Percentiles rank a stretch among this genome's conserved stretches.
These are phyloP conservation scores for Onychomys arenicola DNA, from an alignment of 2,797 vertebrate genomes.

Conservation along the genomic window DNA sequence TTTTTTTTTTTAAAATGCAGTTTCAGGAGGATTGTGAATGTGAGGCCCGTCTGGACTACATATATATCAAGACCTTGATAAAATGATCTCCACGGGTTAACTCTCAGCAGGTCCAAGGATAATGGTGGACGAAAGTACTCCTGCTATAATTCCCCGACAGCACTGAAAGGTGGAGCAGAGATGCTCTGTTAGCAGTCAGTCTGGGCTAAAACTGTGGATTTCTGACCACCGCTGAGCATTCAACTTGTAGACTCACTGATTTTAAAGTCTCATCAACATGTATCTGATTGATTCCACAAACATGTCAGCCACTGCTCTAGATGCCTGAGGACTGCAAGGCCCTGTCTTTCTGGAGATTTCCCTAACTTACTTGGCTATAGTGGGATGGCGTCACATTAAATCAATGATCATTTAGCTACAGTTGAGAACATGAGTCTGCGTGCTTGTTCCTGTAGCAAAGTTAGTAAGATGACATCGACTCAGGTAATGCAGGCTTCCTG, in stretches of 20 bases:
- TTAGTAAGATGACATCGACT: background rate
- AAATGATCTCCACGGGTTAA: background rate
- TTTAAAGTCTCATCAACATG: background rate
- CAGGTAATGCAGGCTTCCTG: background rate
- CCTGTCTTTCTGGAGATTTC: background rate
- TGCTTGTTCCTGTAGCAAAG: background rate
- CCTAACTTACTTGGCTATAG: background rate
- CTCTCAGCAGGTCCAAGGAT: background rate
- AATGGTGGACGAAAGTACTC: background rate
- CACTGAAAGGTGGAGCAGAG: fast-evolving
- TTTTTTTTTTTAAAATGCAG: background rate
- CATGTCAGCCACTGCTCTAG: background rate
- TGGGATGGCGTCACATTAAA: background rate
- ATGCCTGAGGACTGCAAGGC: background rate
- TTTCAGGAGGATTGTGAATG: background rate
- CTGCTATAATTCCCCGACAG: background rate
- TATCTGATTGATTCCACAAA: background rate
- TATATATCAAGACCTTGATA: background rate
- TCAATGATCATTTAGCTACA: background rate
- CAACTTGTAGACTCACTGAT: background rate
- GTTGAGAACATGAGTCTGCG: background rate
- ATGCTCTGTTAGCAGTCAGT: background rate
- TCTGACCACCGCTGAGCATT: background rate
- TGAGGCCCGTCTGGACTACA: background rate
- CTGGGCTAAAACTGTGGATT: background rate